Conservation (phyloP, 2,113 vertebrate genomes). For the Hydrolagus affinis region DNA sequence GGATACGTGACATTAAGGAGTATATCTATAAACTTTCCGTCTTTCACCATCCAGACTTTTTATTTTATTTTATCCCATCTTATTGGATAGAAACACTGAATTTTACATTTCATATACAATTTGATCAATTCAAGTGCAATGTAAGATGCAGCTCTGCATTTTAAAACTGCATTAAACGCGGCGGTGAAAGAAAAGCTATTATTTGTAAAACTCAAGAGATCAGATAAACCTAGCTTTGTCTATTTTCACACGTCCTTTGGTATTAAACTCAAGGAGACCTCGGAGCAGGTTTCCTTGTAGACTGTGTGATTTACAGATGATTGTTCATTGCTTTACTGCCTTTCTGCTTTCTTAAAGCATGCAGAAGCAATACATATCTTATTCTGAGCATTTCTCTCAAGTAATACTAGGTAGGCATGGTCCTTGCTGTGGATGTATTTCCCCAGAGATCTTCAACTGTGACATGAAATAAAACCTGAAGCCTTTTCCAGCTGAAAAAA, state of each 20-base stretch:
- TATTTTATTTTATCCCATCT: not conserved
- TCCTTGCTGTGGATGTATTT: slow-evolving; percentile 35
- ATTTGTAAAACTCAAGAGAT: slow-evolving; percentile 26
- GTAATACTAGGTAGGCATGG: slow-evolving; percentile 26
- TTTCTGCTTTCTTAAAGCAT: slow-evolving; percentile 30
- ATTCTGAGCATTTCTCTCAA: slow-evolving; percentile 30
- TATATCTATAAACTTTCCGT: slow-evolving; percentile 3
- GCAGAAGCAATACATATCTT: slow-evolving; percentile 30
- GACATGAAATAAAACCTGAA: slow-evolving; percentile 21
- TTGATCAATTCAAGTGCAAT: not conserved
- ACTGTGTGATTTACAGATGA: slow-evolving; percentile 16
- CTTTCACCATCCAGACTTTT: too few relatives aligned
- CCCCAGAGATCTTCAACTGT: slow-evolving; percentile 40
- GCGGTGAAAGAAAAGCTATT: slow-evolving; percentile 4
- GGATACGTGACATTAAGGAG: not conserved
- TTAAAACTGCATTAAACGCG: slow-evolving; percentile 16
- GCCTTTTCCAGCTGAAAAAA: slow-evolving; percentile 30
- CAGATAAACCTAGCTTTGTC: slow-evolving; percentile 16
- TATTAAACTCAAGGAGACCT: slow-evolving; percentile 33
- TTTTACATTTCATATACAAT: slow-evolving; percentile 19
- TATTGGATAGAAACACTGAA: slow-evolving; percentile 3
- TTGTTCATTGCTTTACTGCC: slow-evolving; percentile 27
- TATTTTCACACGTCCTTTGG: slow-evolving; percentile 33
- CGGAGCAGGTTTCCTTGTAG: slow-evolving; percentile 26
- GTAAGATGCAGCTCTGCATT: slow-evolving; percentile 12